Base-by-base conservation (phyloP, 2,797 vertebrate genomes). In the Microctenopoma lineatum region DNA sequence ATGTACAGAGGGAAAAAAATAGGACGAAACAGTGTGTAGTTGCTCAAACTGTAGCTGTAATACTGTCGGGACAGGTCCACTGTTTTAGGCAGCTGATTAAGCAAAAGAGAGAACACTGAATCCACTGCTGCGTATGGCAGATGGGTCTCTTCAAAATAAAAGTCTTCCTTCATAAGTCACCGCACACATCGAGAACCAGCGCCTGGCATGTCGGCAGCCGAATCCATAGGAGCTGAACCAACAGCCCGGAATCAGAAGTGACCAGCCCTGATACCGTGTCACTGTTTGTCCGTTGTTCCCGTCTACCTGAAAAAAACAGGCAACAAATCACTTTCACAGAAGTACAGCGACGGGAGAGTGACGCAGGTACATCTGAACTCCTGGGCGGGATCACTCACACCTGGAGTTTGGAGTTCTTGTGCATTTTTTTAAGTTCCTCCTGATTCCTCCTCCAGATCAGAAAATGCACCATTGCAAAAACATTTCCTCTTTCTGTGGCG, bases 141-240 rank as follows among this genome's bases (percentile, higher is more conserved):
- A 13, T 36, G 14, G 38, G 61, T 68, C 64, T 64, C 38, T 80
- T 75, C 25, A 70, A 73, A 67, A 32, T 41, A 70, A 77, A 65
- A 46, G 58, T 42, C 18, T 10, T 59, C 51, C 36, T 56, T 42
- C 60, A 38, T 56, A 52, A 59, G 44, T 44, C 70, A 65, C 41
- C 1, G 7, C 36, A 53, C 60, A 61, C 25, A 32, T 48, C 51
- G 12, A 21, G 36, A 50, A 52, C 38, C 34, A 15, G 46, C 16
- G 8, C 29, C 34, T 41, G 53, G 54, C 29, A 4, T 42, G 36
- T 29, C 15, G 38, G 21, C 36, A 34, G 45, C 26, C 14, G 44
- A 63, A 65, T 51, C 14, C 29, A 64, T 29, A 38, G 8, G n/a
- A 64, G 36, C 34, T 14, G 3, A 73, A 50, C 18, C 5, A 59